These are phyloP conservation scores for Drosophila melanocephala DNA, from an alignment of 2,888 invertebrate genomes.

Conservation along the genomic window DNA sequence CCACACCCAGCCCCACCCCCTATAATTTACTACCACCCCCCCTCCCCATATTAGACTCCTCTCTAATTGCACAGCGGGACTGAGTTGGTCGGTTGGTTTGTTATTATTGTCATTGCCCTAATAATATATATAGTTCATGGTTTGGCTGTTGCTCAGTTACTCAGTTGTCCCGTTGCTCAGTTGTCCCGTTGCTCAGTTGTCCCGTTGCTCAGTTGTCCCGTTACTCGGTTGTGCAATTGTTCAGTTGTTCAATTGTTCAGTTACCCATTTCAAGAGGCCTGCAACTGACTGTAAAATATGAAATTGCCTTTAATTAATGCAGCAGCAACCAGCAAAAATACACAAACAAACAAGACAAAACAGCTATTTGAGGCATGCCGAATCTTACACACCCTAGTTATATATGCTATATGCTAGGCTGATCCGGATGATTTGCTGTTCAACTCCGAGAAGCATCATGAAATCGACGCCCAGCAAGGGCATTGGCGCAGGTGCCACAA, in stretches of 20 bases:
- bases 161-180: neutral
- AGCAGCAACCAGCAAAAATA: constrained; percentile 28
- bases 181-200: neutral
- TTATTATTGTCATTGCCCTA: constrained; percentile 32
- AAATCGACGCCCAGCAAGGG: neutral
- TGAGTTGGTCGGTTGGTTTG: constrained; percentile 7
- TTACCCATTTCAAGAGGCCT: constrained; percentile 22
- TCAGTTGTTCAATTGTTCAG: neutral
- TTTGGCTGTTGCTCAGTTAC: neutral
- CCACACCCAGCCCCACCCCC: neutral
- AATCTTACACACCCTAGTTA: neutral
- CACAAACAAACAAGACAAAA: neutral
- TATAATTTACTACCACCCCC: neutral
- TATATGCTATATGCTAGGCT: neutral
- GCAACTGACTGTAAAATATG: neutral
- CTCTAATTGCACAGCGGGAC: constrained; percentile 61
- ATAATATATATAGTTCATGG: neutral
- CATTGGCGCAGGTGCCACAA: neutral
- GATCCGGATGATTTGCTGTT: neutral
- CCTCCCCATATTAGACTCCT: neutral
- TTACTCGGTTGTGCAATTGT: neutral
- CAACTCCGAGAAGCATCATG: neutral
- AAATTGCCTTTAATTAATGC: constrained; percentile 68
- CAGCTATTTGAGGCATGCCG: neutral
- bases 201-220: neutral